These are phyloP conservation scores for Bombus balteatus DNA, from an alignment of 1,140 invertebrate genomes.

Conservation along the genomic window DNA sequence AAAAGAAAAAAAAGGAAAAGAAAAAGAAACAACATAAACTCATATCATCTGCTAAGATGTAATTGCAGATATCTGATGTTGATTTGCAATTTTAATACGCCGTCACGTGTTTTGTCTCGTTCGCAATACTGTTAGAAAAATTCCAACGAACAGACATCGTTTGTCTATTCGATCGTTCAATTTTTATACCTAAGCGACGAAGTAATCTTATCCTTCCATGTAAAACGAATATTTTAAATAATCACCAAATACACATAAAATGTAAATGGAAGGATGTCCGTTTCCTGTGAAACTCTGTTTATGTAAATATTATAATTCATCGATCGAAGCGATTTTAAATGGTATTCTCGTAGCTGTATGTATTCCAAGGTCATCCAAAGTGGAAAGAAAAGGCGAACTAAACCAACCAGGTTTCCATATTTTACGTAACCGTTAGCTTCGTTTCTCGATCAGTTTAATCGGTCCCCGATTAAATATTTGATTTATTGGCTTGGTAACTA, in stretches of 20 bases:
- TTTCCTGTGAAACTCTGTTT: slow-evolving; percentile 4
- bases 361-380: not conserved
- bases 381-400: not conserved
- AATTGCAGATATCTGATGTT: not conserved
- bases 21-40: not conserved
- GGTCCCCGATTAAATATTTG: not conserved
- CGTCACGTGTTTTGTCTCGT: not conserved
- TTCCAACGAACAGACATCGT: not conserved
- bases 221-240: too few species aligned
- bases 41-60: not conserved
- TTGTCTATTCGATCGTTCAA: not conserved
- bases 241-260: fast-evolving
- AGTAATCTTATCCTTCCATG: too few species aligned
- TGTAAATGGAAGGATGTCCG: too few species aligned
- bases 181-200: not conserved
- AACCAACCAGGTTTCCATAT: not conserved
- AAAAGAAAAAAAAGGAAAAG: not conserved
- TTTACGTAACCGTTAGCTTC: not conserved
- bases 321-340: not conserved
- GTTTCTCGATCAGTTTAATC: not conserved
- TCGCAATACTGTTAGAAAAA: not conserved
- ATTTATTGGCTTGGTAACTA: too few species aligned
- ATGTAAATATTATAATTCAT: not conserved
- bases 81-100: not conserved
- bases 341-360: not conserved